Evolutionary conservation across 2,797 vertebrate species (phyloP), one percentile per base, ranked within the genome.

Genomic region (Gambusia yucatana): DNA sequence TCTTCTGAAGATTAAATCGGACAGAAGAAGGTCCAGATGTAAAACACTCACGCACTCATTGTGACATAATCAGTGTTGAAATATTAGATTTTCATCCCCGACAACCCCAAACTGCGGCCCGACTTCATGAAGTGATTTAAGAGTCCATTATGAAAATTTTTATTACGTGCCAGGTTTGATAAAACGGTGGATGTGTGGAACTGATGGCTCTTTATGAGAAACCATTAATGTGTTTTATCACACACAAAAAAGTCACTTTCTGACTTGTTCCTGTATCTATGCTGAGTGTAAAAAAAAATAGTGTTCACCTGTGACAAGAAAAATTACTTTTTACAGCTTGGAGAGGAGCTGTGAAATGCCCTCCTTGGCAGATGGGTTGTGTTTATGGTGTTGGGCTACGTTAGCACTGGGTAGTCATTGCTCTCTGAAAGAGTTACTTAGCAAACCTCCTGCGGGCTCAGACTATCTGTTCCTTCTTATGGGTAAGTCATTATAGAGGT

Each of bases 401-500:
- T 89, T 89, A 70, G 84, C 33, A 75, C 70, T 73, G 83, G 82
- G 88, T 86, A 76, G 90, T 88, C 44, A 52, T 48, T 82, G 79
- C 85, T 92, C 85, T 82, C 88, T 90, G 88, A 89, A 84, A 87
- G 85, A 88, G 86, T 89, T 91, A 90, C 90, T 90, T 87, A 90
- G 86, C 86, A 76, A 90, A 86, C 82, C 90, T 25, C 88, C 88
- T 25, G 78, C 81, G 84, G 87, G 88, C 79, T 81, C 79, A 57
- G 78, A 85, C 86, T 75, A 89, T 92, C 90, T 87, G 77, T 84
- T 80, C 79, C 63, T 88, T 91, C 30, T 89, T 87, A 86, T 87
- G 87, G 88, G 73, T 55, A 88, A 93, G 91, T 91, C 92, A 92
- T 93, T 93, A 94, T 83, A 85, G 85, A 90, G 90, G 89, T 90